A percentile compares a stretch with the other conserved stretches of the same genome.
Evolutionary conservation across 2,113 vertebrate genomes (phyloP).

Genomic region (Lathamus discolor): DNA sequence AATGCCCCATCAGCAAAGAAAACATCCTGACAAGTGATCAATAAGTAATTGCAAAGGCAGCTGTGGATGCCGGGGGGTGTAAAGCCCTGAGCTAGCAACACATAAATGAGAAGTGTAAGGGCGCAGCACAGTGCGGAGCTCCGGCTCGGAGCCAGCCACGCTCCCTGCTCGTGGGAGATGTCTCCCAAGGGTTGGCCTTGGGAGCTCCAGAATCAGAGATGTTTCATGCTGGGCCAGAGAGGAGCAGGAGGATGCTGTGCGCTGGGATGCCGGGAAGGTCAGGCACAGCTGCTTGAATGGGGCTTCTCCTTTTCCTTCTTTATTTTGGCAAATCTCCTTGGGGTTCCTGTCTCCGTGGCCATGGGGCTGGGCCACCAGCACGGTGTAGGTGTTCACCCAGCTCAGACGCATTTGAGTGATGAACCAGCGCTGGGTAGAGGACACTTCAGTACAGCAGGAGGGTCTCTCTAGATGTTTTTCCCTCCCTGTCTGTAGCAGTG

Average conservation of each 20-base stretch:
- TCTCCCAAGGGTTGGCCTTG: neutral
- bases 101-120: constrained; percentile 17
- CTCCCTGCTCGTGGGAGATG: neutral
- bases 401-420: neutral
- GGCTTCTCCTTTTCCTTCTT: neutral
- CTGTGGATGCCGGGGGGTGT: neutral
- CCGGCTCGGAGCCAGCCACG: neutral
- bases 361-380: neutral
- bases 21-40: constrained; percentile 69
- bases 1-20: constrained; percentile 67
- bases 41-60: constrained; percentile 70
- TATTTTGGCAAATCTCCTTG: neutral
- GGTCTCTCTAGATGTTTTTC: neutral
- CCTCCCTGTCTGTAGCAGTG: neutral
- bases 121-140: neutral
- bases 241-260: neutral
- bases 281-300: neutral
- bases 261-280: neutral
- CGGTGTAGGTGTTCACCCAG: neutral
- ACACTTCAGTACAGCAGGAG: neutral
- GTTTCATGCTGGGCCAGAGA: neutral
- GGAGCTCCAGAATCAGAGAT: neutral
- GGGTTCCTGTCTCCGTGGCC: neutral
- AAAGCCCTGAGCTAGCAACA: constrained; percentile 31
- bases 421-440: neutral